These are phyloP conservation scores for Microcebus griseorufus DNA, from an alignment of 2,113 vertebrate species.

Conservation along the genomic window DNA sequence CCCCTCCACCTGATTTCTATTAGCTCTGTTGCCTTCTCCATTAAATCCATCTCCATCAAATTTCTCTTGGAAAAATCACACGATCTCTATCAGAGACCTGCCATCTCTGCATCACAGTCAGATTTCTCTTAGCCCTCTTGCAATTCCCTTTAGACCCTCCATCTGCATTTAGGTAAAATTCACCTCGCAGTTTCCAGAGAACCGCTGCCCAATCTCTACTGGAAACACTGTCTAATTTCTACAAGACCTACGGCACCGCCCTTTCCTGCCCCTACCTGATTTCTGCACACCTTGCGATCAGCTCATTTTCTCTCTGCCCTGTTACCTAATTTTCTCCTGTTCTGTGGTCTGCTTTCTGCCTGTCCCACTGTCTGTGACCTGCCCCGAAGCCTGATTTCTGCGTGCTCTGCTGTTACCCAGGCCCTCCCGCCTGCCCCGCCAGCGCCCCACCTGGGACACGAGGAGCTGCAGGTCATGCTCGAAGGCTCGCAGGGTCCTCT, in stretches of 20 bases:
- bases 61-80: not conserved
- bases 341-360: not conserved
- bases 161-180: not conserved
- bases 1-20: not conserved
- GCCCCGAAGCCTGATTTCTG: not conserved
- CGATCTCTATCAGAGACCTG: not conserved
- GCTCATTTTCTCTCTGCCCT: not conserved
- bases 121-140: not conserved
- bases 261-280: not conserved
- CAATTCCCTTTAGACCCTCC: not conserved
- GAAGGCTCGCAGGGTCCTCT: slow-evolving; percentile 92
- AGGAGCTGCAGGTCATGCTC: slow-evolving; percentile 96
- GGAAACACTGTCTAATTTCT: not conserved
- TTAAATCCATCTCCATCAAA: no score
- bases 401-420: not conserved
- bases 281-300: not conserved
- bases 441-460: slow-evolving; percentile 89
- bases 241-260: fast-evolving
- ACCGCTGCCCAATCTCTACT: not conserved
- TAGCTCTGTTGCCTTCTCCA: not conserved
- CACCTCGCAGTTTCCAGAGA: not conserved
- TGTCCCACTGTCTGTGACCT: not conserved
- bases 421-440: not conserved
- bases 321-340: not conserved
- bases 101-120: not conserved